These are phyloP conservation scores for Leptopilina syphax DNA, from an alignment of 2,888 invertebrate genomes.

Conservation along the genomic window DNA sequence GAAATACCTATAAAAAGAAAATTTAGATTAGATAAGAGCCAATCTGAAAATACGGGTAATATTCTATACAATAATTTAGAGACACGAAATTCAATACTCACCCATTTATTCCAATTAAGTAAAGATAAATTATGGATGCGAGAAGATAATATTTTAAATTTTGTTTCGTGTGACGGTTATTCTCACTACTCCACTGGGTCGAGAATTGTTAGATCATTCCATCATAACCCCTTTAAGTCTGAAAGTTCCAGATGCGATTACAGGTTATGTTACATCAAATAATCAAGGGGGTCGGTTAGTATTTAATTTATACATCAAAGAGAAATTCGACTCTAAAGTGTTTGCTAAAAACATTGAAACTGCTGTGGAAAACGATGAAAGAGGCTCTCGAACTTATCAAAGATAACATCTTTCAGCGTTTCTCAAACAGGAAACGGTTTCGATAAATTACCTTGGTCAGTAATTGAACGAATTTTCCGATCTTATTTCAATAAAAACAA, in stretches of 20 bases:
- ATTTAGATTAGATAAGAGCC: background rate
- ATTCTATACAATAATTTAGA: background rate
- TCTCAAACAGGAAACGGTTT: background rate
- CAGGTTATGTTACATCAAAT: background rate
- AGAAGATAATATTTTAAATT: background rate
- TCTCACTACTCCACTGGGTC: background rate
- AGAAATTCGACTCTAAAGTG: slow-evolving; percentile 8
- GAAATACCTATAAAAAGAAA: background rate
- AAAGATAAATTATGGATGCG: slow-evolving; percentile 3
- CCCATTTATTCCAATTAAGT: background rate
- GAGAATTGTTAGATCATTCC: background rate
- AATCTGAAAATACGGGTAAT: background rate
- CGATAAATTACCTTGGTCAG: background rate
- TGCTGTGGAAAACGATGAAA: background rate
- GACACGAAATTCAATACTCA: background rate
- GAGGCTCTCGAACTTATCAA: background rate
- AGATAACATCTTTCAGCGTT: background rate
- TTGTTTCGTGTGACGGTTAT: background rate
- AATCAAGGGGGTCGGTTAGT: background rate
- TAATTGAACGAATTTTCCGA: background rate
- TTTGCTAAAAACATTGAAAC: slow-evolving; percentile 13
- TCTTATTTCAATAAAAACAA: background rate
- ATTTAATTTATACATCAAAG: slow-evolving; percentile 7
- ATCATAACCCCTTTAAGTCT: background rate
- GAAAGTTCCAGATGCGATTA: background rate